A percentile compares a stretch with the other conserved stretches of the same genome.
Evolutionary conservation across 2,888 invertebrate species (phyloP).

Genomic region (Pseudoips prasinana): DNA sequence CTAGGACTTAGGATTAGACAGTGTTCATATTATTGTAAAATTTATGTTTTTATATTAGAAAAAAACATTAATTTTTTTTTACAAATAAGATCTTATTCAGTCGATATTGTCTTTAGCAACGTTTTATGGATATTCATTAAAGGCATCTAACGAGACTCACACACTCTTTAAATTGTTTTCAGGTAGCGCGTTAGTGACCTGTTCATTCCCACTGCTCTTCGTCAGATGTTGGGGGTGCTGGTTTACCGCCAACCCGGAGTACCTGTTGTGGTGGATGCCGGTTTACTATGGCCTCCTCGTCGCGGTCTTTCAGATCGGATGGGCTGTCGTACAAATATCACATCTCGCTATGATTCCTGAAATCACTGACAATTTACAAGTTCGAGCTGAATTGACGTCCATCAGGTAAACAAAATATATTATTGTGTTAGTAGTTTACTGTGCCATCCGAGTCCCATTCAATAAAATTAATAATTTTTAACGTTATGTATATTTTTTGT

Average conservation of each 20-base stretch:
- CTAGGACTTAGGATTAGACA: too few relatives aligned
- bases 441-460: too few relatives aligned
- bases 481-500: too few relatives aligned
- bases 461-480: too few relatives aligned
- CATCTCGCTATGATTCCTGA: conserved; percentile 95
- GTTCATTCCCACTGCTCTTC: conserved; percentile 91
- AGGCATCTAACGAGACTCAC: too few relatives aligned
- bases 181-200: conserved; percentile 86
- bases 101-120: too few relatives aligned
- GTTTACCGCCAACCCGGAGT: conserved; percentile 48
- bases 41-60: too few relatives aligned
- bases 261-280: conserved; percentile 77
- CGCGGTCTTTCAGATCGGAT: conserved; percentile 93
- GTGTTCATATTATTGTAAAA: too few relatives aligned
- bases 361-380: conserved; percentile 85
- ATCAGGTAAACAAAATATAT: conserved; percentile 89
- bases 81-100: too few relatives aligned
- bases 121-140: too few relatives aligned
- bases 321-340: conserved; percentile 96
- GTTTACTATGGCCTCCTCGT: conserved; percentile 83
- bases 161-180: conserved; percentile 28
- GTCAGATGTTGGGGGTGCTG: conserved; percentile 84
- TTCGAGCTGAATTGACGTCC: conserved; percentile 90
- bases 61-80: too few relatives aligned
- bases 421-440: too few relatives aligned